Percentiles rank a stretch among this genome's conserved stretches.
Evolutionary conservation across 2,888 invertebrate genomes (phyloP).

Genomic region (Villa cingulata): DNA sequence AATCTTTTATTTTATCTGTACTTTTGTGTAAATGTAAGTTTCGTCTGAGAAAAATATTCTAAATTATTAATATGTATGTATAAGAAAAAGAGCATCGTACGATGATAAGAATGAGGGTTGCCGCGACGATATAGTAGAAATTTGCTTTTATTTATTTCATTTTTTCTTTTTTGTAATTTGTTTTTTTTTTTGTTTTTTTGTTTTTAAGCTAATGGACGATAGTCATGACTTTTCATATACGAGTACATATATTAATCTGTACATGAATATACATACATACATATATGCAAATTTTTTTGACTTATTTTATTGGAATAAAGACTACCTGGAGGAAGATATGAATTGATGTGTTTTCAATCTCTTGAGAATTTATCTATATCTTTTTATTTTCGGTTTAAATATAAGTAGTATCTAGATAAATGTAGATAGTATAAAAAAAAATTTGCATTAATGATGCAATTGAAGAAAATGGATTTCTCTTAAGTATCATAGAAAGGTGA

Average conservation of each 20-base stretch:
- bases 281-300: not conserved
- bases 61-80: not conserved
- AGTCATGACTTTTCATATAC: too few species aligned
- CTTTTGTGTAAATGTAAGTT: not conserved
- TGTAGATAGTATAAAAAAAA: not conserved
- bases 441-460: constrained; percentile 1
- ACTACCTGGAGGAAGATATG: not conserved
- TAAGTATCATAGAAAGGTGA: not conserved
- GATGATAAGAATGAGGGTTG: constrained; percentile 6
- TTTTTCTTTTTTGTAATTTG: too few species aligned
- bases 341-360: constrained; percentile 3
- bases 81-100: not conserved
- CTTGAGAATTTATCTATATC: constrained; percentile 1
- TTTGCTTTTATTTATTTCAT: not conserved
- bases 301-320: not conserved
- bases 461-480: not conserved
- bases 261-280: too few species aligned
- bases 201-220: not conserved
- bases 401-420: too few species aligned
- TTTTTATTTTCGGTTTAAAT: too few species aligned
- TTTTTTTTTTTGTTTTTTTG: too few species aligned
- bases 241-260: too few species aligned
- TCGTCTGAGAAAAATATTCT: not conserved
- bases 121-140: not conserved
- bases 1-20: constrained; percentile 9